Base-by-base conservation (phyloP, 2,888 invertebrate species). In the Phania funesta region DNA sequence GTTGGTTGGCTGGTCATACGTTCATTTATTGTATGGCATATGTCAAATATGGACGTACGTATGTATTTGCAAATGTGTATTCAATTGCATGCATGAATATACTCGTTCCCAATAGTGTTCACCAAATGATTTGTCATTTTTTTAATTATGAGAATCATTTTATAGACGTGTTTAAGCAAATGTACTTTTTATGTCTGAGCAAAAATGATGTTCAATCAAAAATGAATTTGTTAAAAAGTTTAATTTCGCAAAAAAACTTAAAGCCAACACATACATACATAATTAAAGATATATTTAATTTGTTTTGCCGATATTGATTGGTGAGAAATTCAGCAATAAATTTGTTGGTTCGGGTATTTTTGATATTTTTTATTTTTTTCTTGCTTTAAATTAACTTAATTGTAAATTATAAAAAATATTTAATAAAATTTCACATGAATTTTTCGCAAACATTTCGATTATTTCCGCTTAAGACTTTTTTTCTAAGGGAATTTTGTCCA, bases 81-180 rank as follows among this genome's bases (percentile, higher is more conserved):
- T 18, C 13, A 26, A 18, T 24, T 48, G 38, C 24, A 38, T 18
- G 9, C 22, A 6, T 20, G 13, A 9, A 24, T 41, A 26, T 16
- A 48, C 26, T 8, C 38, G 24, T 52, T 79, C 71, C 65, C 78
- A 41, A 44, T 65, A 18, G 71, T 52, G 67, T 77, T 71, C 62
- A 41, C 32, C 52, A 71, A 76, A 81, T 81, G 73, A 81, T 77
- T 81, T 81, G 81, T 81, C 76, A 81, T 54, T 73, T 77, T 54
- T 67, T 73, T 67, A 71, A 81, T 77, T 77, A 73, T 77, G 29
- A 38, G 65, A 58, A 41, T 76, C 64, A 76, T 26, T 71, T 64
- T 65, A 41, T 35, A 62, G 22, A 76, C 22, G 48, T 50, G 26
- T 32, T 32, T 32, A 16, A 48, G 38, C 11, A 8, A 9, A 22